A percentile compares a stretch with the other conserved stretches of the same genome.
Conservation (phyloP, 2,113 vertebrate genomes). For the Mesembrinibis cayennensis region DNA sequence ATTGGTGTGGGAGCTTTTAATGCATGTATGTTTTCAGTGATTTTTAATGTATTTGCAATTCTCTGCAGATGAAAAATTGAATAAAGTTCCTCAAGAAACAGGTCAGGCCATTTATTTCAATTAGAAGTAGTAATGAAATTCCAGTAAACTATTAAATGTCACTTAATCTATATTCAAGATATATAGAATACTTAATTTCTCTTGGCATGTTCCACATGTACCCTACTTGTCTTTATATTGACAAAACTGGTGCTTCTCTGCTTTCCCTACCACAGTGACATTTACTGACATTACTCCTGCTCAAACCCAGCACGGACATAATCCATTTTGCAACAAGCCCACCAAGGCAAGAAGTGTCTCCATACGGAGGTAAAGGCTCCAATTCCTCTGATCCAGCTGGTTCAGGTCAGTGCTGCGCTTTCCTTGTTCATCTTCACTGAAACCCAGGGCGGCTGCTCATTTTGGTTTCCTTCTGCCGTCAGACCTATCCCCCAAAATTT, state of each 20-base stretch:
- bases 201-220: constrained; percentile 36
- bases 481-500: neutral
- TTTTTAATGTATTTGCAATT: constrained; percentile 50
- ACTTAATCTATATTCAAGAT: constrained; percentile 67
- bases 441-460: neutral
- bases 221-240: constrained; percentile 39
- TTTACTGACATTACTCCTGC: neutral
- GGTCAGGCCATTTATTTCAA: constrained; percentile 68
- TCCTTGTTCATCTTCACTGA: neutral
- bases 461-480: neutral
- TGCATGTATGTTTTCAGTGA: neutral
- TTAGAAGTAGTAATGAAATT: constrained; percentile 74
- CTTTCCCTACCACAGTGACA: neutral
- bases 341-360: neutral
- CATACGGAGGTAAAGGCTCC: neutral
- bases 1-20: neutral
- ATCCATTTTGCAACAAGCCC: neutral
- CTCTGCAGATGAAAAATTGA: constrained; percentile 33
- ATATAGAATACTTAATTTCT: constrained; percentile 58
- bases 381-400: neutral
- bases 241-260: neutral
- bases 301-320: neutral
- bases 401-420: neutral
- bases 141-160: constrained; percentile 74
- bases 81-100: constrained; percentile 51